These are phyloP conservation scores for Drosophila mulleri DNA, from an alignment of 2,888 invertebrate species.

Conservation along the genomic window DNA sequence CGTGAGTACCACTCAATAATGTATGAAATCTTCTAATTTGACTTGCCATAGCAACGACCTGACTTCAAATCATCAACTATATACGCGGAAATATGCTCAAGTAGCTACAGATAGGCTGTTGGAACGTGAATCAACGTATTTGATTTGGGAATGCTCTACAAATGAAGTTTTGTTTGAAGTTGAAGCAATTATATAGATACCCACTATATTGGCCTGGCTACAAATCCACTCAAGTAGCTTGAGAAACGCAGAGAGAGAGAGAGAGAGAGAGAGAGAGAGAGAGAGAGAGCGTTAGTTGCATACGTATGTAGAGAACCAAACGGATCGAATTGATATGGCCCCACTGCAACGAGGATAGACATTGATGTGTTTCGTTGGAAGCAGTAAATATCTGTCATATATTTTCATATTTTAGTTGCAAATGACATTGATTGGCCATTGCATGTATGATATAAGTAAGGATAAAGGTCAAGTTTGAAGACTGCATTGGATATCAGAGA, in stretches of 20 bases:
- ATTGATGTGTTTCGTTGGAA: too few relatives aligned
- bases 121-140: not conserved
- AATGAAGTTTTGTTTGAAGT: not conserved
- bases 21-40: slow-evolving; percentile 6
- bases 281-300: too few relatives aligned
- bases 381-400: too few relatives aligned
- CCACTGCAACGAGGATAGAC: too few relatives aligned
- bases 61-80: slow-evolving; percentile 7
- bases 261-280: too few relatives aligned
- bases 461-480: not conserved
- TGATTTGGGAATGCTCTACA: not conserved
- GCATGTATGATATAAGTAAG: too few relatives aligned
- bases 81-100: not conserved
- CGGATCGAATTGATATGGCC: too few relatives aligned
- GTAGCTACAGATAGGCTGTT: slow-evolving; percentile 1
- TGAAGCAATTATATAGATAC: not conserved
- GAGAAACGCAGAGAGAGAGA: too few relatives aligned
- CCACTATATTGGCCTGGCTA: not conserved
- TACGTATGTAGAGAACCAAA: too few relatives aligned
- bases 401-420: too few relatives aligned
- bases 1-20: slow-evolving; percentile 12
- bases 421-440: too few relatives aligned
- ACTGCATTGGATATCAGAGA: not conserved
- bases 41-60: slow-evolving; percentile 17
- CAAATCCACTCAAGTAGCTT: too few relatives aligned